A percentile compares a stretch with the other conserved stretches of the same genome.
Conservation (phyloP, 2,797 vertebrate species). For the Takifugu ocellatus region DNA sequence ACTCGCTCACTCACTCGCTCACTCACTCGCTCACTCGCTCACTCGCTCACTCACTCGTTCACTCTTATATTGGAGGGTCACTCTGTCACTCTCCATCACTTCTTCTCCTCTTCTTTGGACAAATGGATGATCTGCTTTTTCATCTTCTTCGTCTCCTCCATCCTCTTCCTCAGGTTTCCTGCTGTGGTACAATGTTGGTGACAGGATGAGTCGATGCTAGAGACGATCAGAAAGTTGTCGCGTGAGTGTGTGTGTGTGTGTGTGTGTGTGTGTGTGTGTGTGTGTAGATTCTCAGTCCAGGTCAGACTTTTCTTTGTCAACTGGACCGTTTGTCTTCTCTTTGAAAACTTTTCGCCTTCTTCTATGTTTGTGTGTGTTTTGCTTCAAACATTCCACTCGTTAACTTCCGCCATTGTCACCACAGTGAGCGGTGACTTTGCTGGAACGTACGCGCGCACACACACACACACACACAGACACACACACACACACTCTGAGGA, state of each 20-base stretch:
- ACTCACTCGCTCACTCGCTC: too few relatives aligned
- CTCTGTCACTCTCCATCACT: not conserved
- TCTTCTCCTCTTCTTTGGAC: conserved; percentile 2
- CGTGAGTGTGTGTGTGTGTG: conserved; percentile 5
- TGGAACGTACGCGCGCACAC: conserved; percentile 3
- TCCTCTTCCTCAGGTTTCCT: conserved; percentile 1
- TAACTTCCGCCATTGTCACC: conserved; percentile 13
- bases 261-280: not conserved
- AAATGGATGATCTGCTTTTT: conserved; percentile 4
- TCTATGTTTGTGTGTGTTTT: not conserved
- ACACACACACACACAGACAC: not conserved
- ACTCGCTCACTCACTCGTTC: too few relatives aligned
- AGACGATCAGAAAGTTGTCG: conserved; percentile 25
- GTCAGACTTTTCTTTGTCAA: too few relatives aligned
- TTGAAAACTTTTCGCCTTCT: too few relatives aligned
- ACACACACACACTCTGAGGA: conserved; percentile 11
- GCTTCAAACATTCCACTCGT: conserved; percentile 16
- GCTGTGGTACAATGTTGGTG: not conserved
- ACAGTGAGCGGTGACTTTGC: conserved; percentile 40
- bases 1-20: too few relatives aligned
- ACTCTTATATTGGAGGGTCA: too few relatives aligned
- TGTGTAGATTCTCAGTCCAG: not conserved
- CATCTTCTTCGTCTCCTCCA: conserved; percentile 1
- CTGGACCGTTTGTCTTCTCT: too few relatives aligned
- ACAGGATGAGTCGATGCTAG: not conserved